Evolutionary conservation across 2,888 invertebrate species (phyloP), one percentile per base, ranked within the genome.

Genomic region (Microctonus aethiopoides): DNA sequence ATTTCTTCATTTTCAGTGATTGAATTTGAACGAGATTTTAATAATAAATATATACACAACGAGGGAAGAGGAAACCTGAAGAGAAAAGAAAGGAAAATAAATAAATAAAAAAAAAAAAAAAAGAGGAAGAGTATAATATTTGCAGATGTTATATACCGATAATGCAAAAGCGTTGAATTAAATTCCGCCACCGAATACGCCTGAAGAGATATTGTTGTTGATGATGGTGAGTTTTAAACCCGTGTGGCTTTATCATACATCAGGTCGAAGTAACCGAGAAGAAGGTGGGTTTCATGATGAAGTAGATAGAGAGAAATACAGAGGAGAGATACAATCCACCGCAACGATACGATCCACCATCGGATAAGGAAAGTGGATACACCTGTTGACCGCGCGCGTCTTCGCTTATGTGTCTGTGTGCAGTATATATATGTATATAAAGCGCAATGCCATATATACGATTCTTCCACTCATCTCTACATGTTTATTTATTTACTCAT

Each of bases 101-200:
- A 36, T 16, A n/a, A 16, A 46, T 16, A 7, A 16, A 1, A 46
- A 46, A 46, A 16, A 7, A 16, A 1, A 46, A 46, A 46, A 46
- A 46, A n/a, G 7, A 46, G 7, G 46, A 46, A 39, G 4, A 39
- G n/a, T 1, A 46, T 62, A 26, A 60, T 46, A 69, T 65, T 68
- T 72, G 70, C 67, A 69, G 68, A 67, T 68, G 65, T 32, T 60
- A 52, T 16, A 29, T 6, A 61, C 22, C 36, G 56, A 56, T 56
- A 65, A 29, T 29, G 29, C 7, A 29, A 65, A 36, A 68, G 67
- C 72, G 71, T 74, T 74, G 71, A 74, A 72, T 76, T 72, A 62
- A 71, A 80, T 80, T 80, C 75, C 75, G 74, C 75, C 75, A 77
- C 73, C 72, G 76, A 79, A 79, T 80, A 73, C 72, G 46, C 46